phyloP scores from a whole-genome alignment of 2,888 invertebrate species.

The Pollenia griseotomentosa region DNA sequence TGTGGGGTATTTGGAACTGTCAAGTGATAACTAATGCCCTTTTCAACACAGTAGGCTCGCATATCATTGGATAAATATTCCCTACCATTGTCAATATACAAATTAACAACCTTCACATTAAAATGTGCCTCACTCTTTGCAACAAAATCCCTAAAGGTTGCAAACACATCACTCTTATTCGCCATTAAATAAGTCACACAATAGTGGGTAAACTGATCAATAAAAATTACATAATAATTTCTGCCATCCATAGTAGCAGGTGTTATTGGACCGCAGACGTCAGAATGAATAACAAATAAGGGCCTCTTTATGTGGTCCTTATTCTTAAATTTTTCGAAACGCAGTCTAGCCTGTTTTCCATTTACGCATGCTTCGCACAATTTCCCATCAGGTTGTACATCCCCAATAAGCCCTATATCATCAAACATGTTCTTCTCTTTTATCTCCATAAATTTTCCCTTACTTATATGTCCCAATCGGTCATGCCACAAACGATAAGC shows the following conservation, averaged over 20 bases:
- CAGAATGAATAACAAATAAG: constrained; percentile 79
- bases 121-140: constrained; percentile 75
- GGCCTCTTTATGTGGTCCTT: constrained; percentile 77
- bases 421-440: constrained; percentile 70
- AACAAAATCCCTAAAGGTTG: constrained; percentile 51
- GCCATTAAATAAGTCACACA: constrained; percentile 78
- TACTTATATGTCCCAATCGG: constrained; percentile 73
- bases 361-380: constrained; percentile 80
- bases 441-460: constrained; percentile 72
- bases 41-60: constrained; percentile 78
- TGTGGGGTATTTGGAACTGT: constrained; percentile 82
- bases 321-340: constrained; percentile 78
- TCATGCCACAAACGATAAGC: constrained; percentile 76
- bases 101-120: constrained; percentile 75
- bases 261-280: constrained; percentile 77
- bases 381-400: constrained; percentile 57
- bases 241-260: constrained; percentile 78
- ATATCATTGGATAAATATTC: no score
- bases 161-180: constrained; percentile 75
- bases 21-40: constrained; percentile 79
- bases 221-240: constrained; percentile 80
- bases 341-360: constrained; percentile 75
- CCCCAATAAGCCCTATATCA: constrained; percentile 60
- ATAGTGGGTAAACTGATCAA: constrained; percentile 80
- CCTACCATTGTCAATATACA: no score